Percentiles rank a stretch among this genome's conserved stretches.
phyloP scores from a whole-genome alignment of 1,140 invertebrate species.

The Batillaria attramentaria region DNA sequence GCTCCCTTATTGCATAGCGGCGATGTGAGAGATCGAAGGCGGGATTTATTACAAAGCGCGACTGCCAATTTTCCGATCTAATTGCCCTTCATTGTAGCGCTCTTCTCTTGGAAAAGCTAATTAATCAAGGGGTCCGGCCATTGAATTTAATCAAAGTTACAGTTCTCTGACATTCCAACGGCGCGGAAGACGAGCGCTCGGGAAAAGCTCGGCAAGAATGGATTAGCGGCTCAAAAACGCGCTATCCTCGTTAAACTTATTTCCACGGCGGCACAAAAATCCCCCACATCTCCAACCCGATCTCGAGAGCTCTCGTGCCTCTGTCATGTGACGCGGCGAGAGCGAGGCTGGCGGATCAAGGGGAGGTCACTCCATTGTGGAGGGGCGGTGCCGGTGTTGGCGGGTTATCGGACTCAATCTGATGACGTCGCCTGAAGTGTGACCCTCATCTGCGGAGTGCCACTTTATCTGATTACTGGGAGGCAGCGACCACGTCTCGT shows the following conservation, averaged over 20 bases:
- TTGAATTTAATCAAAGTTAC: slow-evolving; percentile 25
- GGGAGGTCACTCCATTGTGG: slow-evolving; percentile 12
- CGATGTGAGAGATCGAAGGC: slow-evolving; percentile 12
- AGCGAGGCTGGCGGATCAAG: slow-evolving; percentile 19
- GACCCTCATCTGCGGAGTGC: slow-evolving; percentile 8
- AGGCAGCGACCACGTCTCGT: too few relatives aligned
- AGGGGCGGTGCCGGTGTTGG: not conserved
- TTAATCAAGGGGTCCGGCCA: not conserved
- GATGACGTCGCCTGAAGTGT: not conserved
- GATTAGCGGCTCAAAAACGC: not conserved
- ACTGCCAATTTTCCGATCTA: slow-evolving; percentile 25
- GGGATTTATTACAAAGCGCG: slow-evolving; percentile 20
- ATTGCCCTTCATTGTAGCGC: slow-evolving; percentile 14
- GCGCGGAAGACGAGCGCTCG: not conserved
- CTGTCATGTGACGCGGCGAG: slow-evolving; percentile 16
- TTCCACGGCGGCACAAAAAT: not conserved
- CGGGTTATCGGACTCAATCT: slow-evolving; percentile 1
- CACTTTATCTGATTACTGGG: slow-evolving; percentile 11
- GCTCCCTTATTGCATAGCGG: too few relatives aligned
- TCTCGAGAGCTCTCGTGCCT: slow-evolving; percentile 17
- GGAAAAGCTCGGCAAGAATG: not conserved
- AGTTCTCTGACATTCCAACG: not conserved
- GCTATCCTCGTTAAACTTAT: not conserved
- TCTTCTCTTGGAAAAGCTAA: slow-evolving; percentile 3
- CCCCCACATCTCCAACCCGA: not conserved